Evolutionary conservation across 2,888 invertebrate genomes (phyloP).

Genomic region (Epistrophella euchroma): DNA sequence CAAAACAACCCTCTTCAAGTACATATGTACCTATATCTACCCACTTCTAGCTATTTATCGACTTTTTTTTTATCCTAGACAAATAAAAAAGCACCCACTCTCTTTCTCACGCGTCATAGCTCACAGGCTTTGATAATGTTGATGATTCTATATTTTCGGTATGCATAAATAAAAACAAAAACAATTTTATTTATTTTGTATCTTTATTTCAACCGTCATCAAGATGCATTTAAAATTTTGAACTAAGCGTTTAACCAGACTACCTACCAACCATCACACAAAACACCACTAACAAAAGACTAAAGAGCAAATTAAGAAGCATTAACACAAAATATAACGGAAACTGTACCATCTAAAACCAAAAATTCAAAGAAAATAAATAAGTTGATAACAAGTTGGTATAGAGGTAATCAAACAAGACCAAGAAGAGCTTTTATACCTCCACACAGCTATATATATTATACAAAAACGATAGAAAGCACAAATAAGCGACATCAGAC

Average conservation of each 20-base stretch:
- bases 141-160: neutral
- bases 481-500: constrained; percentile 7
- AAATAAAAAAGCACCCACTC: neutral
- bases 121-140: too few relatives aligned
- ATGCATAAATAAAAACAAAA: neutral
- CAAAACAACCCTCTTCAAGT: constrained; percentile 23
- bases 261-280: neutral
- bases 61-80: neutral
- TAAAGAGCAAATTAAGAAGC: constrained; percentile 7
- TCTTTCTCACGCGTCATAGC: neutral
- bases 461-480: neutral
- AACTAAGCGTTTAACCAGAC: neutral
- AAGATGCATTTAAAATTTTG: neutral
- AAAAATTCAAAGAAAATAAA: constrained; percentile 51
- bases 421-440: constrained; percentile 46
- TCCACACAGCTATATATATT: neutral
- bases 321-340: constrained; percentile 43
- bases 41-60: neutral
- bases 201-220: neutral
- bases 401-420: constrained; percentile 47
- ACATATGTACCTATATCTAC: too few relatives aligned
- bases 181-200: neutral
- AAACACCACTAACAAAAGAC: neutral
- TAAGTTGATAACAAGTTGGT: constrained; percentile 64
- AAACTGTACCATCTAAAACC: constrained; percentile 60